Conservation (phyloP, 1,140 invertebrate genomes). For the Calephelis nemesis region DNA sequence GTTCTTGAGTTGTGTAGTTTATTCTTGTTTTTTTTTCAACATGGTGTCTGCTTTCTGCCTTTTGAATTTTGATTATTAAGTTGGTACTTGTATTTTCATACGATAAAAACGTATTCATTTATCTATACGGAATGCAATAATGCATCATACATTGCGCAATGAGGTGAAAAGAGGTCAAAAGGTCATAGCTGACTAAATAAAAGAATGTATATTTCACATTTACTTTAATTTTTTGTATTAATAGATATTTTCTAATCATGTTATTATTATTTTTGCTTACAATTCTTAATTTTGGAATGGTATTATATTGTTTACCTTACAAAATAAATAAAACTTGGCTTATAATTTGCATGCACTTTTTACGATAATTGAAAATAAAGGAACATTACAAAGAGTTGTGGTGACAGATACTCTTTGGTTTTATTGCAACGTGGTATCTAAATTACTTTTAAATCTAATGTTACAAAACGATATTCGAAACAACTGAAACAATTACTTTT, state of each 20-base stretch:
- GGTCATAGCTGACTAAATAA: not conserved
- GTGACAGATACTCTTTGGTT: constrained; percentile 71
- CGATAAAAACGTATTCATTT: too few relatives aligned
- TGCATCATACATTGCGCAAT: too few relatives aligned
- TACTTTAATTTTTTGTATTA: constrained; percentile 71
- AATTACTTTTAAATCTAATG: constrained; percentile 27
- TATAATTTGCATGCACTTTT: constrained; percentile 45
- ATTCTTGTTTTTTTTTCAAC: too few relatives aligned
- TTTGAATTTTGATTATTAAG: too few relatives aligned
- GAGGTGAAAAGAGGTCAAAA: too few relatives aligned
- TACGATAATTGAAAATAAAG: constrained; percentile 42
- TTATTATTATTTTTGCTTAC: constrained; percentile 72
- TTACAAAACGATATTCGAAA: constrained; percentile 48
- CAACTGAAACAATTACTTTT: constrained; percentile 19
- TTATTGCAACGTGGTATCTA: constrained; percentile 32
- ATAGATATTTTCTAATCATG: constrained; percentile 69
- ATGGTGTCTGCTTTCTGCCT: too few relatives aligned
- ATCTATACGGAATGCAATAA: not conserved
- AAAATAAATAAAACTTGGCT: constrained; percentile 71
- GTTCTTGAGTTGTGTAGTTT: too few relatives aligned
- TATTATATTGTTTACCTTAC: constrained; percentile 73
- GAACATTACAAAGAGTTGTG: constrained; percentile 69
- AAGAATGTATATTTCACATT: constrained; percentile 50
- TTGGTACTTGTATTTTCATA: too few relatives aligned
- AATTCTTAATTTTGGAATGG: constrained; percentile 76